These are phyloP conservation scores for Trichogramma evanescens DNA, from an alignment of 2,888 invertebrate species.

Conservation along the genomic window DNA sequence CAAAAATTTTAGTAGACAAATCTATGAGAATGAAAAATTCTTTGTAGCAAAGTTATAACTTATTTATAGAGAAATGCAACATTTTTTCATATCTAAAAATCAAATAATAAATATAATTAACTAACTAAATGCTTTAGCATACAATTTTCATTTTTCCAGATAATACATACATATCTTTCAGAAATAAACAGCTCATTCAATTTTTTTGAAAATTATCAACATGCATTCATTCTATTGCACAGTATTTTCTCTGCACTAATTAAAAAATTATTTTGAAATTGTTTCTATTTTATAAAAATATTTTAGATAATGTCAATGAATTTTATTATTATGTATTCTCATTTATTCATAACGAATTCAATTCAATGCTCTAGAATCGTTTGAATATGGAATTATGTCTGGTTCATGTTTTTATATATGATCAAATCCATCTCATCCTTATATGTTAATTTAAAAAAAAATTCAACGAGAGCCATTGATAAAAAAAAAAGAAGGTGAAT, in stretches of 20 bases:
- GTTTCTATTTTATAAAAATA: too few species aligned
- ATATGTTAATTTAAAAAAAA: constrained; percentile 13
- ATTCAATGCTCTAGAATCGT: too few species aligned
- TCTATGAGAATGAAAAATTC: constrained; percentile 29
- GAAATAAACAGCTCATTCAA: constrained; percentile 3
- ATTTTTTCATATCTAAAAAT: constrained; percentile 15
- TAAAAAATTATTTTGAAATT: background rate
- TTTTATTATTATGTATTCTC: too few species aligned
- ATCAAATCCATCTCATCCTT: constrained; percentile 2
- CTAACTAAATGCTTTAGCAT: constrained; percentile 13
- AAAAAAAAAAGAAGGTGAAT: constrained; percentile 15
- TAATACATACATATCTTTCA: constrained; percentile 1
- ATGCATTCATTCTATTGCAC: constrained; percentile 6
- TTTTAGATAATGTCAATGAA: too few species aligned
- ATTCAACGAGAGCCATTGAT: constrained; percentile 7
- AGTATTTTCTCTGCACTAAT: constrained; percentile 1
- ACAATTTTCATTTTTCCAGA: constrained; percentile 8
- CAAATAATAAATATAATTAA: constrained; percentile 6
- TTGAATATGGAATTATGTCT: too few species aligned
- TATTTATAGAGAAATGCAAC: constrained; percentile 7
- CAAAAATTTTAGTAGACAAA: constrained; percentile 24
- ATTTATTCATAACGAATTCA: too few species aligned
- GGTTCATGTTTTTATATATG: too few species aligned
- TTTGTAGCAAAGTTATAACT: constrained; percentile 14
- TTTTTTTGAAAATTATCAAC: constrained; percentile 10